Conservation (phyloP, 1,140 invertebrate genomes). For the Bombus ignitus region DNA sequence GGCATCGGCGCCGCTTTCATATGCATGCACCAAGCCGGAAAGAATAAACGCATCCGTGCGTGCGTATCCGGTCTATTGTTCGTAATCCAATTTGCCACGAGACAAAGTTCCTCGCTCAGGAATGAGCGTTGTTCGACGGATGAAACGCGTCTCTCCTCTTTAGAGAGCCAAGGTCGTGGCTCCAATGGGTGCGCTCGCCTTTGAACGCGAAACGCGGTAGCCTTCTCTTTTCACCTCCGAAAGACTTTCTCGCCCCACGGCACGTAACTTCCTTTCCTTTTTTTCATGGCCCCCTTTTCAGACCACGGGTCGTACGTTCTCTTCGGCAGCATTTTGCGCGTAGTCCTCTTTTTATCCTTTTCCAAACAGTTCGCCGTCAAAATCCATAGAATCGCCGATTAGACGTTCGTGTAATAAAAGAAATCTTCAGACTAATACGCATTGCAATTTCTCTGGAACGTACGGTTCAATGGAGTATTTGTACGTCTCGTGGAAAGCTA, state of each 20-base stretch:
- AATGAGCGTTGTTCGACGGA: not conserved
- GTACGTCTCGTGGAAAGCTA: not conserved
- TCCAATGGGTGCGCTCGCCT: not conserved
- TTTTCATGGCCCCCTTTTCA: slow-evolving; percentile 18
- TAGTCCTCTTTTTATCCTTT: not conserved
- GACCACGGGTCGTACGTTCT: not conserved
- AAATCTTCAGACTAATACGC: not conserved
- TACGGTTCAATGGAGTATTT: not conserved
- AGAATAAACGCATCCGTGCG: slow-evolving; percentile 48
- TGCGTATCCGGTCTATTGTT: slow-evolving; percentile 40
- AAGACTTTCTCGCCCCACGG: slow-evolving; percentile 38
- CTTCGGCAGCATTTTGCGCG: not conserved
- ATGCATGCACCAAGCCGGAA: slow-evolving; percentile 35
- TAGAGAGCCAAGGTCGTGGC: not conserved
- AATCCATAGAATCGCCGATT: not conserved
- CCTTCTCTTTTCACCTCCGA: slow-evolving; percentile 37
- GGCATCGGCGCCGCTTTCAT: slow-evolving; percentile 10
- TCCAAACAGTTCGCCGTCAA: not conserved
- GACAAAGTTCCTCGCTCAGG: not conserved
- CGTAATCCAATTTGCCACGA: slow-evolving; percentile 41
- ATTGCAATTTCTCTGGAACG: too few species aligned
- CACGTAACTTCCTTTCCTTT: slow-evolving; percentile 13
- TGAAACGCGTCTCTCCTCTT: not conserved
- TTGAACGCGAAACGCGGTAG: slow-evolving; percentile 21
- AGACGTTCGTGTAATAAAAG: too few species aligned